Evolutionary conservation across 2,113 vertebrate genomes (phyloP).

Genomic region (Odobenus rosmarus): DNA sequence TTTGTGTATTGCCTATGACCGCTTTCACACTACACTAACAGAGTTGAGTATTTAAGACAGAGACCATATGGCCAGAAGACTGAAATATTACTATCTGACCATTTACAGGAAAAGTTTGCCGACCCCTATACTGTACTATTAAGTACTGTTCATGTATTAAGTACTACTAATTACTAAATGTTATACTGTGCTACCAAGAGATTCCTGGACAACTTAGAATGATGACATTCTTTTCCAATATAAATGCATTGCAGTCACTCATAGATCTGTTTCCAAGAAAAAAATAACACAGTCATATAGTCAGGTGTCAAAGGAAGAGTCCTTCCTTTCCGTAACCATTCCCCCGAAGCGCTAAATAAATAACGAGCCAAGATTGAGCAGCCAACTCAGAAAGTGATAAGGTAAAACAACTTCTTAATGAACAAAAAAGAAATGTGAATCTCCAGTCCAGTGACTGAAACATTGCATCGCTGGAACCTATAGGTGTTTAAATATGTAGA

Average conservation of each 20-base stretch:
- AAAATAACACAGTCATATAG: background rate
- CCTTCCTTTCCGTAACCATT: background rate
- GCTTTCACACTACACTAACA: background rate
- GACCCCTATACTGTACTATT: background rate
- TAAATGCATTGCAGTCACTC: background rate
- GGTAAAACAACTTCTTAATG: too few species aligned
- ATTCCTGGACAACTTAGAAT: background rate
- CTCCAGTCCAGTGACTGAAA: background rate
- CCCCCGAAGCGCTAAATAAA: background rate
- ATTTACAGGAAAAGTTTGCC: background rate
- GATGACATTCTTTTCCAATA: background rate
- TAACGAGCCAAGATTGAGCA: background rate
- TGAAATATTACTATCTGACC: background rate
- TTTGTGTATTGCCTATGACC: background rate
- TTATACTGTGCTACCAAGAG: background rate
- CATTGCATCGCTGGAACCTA: rapidly evolving
- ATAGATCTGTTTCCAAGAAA: background rate
- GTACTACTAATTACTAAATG: background rate
- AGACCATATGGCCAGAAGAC: background rate
- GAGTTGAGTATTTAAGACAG: background rate
- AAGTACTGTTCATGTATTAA: background rate
- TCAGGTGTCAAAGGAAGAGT: background rate
- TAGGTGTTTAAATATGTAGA: rapidly evolving
- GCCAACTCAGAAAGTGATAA: background rate
- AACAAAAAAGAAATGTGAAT: background rate